Conservation (phyloP, 2,888 invertebrate genomes). For the Ochropleura leucogaster region DNA sequence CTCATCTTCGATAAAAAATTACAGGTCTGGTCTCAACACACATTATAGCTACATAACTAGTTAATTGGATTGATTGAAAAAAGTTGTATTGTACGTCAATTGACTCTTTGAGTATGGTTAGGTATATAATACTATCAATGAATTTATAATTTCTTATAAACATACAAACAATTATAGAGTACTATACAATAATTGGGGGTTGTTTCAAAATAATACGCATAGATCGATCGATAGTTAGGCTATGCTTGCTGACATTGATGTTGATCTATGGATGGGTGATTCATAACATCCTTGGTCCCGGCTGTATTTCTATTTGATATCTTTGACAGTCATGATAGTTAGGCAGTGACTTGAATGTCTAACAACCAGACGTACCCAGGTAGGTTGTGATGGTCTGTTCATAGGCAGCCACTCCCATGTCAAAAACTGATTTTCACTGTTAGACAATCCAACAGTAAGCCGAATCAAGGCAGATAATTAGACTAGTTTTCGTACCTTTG, state of each 20-base stretch:
- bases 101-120: neutral
- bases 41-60: neutral
- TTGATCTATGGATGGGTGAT: neutral
- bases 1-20: neutral
- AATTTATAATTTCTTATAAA: neutral
- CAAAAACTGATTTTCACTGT: neutral
- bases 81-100: neutral
- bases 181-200: neutral
- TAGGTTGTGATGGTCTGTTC: neutral
- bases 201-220: neutral
- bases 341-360: neutral
- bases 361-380: neutral
- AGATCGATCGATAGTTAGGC: neutral
- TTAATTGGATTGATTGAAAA: neutral
- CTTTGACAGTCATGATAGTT: neutral
- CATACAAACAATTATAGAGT: neutral
- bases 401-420: neutral
- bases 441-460: neutral
- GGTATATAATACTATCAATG: neutral
- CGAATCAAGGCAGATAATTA: neutral
- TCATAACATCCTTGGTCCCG: neutral
- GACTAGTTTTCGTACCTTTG: conserved; percentile 88
- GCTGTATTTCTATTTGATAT: neutral
- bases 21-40: neutral
- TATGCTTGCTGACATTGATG: neutral